phyloP scores from a whole-genome alignment of 2,888 invertebrate species.

The Spisula solida region DNA sequence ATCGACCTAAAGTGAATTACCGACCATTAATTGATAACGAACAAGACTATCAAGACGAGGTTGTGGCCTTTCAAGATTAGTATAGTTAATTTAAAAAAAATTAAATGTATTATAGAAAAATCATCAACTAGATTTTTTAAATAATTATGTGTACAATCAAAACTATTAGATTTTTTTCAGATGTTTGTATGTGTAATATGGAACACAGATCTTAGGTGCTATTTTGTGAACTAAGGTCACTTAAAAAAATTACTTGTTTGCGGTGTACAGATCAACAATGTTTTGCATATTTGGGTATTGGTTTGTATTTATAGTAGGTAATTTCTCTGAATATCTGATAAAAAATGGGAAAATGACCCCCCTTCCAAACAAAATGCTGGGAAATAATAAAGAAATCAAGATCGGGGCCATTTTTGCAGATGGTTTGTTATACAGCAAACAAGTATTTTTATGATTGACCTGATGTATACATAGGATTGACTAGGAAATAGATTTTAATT shows the following conservation, averaged over 20 bases:
- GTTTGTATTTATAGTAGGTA: too few relatives aligned
- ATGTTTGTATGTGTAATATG: background rate
- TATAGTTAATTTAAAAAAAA: background rate
- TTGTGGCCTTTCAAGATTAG: slow-evolving; percentile 25
- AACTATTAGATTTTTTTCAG: background rate
- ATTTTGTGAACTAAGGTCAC: background rate
- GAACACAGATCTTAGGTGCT: background rate
- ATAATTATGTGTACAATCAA: background rate
- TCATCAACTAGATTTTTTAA: background rate
- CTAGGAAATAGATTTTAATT: too few relatives aligned
- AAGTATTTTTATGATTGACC: too few relatives aligned
- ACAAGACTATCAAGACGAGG: slow-evolving; percentile 22
- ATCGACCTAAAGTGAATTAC: slow-evolving; percentile 32
- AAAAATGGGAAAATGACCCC: too few relatives aligned
- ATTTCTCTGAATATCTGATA: too few relatives aligned
- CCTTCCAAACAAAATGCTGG: too few relatives aligned
- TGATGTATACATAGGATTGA: too few relatives aligned
- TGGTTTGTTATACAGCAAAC: too few relatives aligned
- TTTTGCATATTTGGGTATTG: background rate
- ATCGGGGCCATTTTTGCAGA: too few relatives aligned
- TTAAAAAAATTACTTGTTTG: background rate
- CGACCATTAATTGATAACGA: slow-evolving; percentile 22
- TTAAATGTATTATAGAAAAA: too few relatives aligned
- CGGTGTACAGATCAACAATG: background rate
- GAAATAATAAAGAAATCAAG: too few relatives aligned